phyloP scores from a whole-genome alignment of 2,797 vertebrate species.

The Sphaeramia orbicularis region DNA sequence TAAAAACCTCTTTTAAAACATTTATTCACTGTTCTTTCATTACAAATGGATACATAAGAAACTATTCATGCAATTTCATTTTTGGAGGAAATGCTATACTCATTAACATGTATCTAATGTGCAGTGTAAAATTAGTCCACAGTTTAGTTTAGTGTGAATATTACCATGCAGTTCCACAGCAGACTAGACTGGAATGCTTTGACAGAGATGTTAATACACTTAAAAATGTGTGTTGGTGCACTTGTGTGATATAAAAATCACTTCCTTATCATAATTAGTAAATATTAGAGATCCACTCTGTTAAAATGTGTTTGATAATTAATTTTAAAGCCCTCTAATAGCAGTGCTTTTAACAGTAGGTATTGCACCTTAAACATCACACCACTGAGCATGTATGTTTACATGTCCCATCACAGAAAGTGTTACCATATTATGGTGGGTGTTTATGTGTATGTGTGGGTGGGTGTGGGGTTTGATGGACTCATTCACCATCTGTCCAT shows the following conservation, averaged over 20 bases:
- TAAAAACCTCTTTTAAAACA: constrained; percentile 27
- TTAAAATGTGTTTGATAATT: not conserved
- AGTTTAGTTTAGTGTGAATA: constrained; percentile 12
- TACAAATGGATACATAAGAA: constrained; percentile 37
- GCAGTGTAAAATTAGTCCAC: constrained; percentile 13
- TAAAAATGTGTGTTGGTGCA: constrained; percentile 5
- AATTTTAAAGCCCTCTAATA: not conserved
- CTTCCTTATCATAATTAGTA: not conserved
- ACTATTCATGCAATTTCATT: constrained; percentile 33
- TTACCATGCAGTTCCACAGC: constrained; percentile 33
- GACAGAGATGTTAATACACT: constrained; percentile 25
- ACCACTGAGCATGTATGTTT: not conserved
- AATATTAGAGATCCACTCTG: not conserved
- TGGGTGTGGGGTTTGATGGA: constrained; percentile 15
- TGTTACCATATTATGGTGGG: not conserved
- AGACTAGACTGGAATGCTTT: constrained; percentile 23
- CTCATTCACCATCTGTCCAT: constrained; percentile 27
- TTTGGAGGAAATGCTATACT: constrained; percentile 25
- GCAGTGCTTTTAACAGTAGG: not conserved
- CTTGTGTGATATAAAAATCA: not conserved
- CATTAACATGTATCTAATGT: not conserved
- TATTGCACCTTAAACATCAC: no score
- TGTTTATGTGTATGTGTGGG: not conserved
- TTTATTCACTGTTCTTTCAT: constrained; percentile 12
- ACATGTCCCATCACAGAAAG: not conserved